A percentile compares a stretch with the other conserved stretches of the same genome.
These are phyloP conservation scores for Cyanoramphus novaezelandiae DNA, from an alignment of 2,113 vertebrate genomes.

Conservation along the genomic window DNA sequence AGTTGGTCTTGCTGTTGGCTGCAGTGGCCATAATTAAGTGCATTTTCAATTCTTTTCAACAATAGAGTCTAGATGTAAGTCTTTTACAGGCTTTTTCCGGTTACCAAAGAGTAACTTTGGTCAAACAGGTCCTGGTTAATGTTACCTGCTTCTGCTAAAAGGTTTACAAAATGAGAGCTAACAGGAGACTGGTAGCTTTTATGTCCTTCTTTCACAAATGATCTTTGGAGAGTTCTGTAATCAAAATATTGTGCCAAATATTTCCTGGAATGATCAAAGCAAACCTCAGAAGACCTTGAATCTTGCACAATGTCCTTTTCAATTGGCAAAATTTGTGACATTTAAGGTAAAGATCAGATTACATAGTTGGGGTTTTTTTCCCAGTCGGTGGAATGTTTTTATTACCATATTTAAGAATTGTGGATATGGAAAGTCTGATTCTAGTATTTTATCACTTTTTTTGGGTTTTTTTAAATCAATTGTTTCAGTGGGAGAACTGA, in stretches of 20 bases:
- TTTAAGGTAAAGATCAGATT: not conserved
- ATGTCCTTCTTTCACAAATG: not conserved
- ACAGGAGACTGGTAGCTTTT: not conserved
- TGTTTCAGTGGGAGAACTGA: not conserved
- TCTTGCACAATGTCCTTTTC: not conserved
- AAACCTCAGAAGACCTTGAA: not conserved
- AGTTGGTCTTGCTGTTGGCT: not conserved
- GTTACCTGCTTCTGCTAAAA: not conserved
- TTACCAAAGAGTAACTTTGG: not conserved
- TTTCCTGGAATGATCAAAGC: conserved; percentile 22
- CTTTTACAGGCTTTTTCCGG: not conserved
- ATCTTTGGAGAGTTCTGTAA: conserved; percentile 14
- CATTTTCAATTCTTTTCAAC: not conserved
- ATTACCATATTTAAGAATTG: not conserved
- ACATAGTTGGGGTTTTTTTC: not conserved
- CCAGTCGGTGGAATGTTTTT: not conserved
- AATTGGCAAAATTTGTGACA: accelerated
- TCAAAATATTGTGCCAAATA: not conserved
- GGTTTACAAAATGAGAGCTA: not conserved
- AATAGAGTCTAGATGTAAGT: not conserved
- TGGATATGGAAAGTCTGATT: not conserved
- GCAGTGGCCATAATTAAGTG: not conserved
- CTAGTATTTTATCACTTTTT: not conserved
- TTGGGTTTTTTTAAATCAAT: not conserved
- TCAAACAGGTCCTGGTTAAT: not conserved